Evolutionary conservation across 2,113 vertebrate genomes (phyloP), one percentile per base, ranked within the genome.

Genomic region (Colius striatus): DNA sequence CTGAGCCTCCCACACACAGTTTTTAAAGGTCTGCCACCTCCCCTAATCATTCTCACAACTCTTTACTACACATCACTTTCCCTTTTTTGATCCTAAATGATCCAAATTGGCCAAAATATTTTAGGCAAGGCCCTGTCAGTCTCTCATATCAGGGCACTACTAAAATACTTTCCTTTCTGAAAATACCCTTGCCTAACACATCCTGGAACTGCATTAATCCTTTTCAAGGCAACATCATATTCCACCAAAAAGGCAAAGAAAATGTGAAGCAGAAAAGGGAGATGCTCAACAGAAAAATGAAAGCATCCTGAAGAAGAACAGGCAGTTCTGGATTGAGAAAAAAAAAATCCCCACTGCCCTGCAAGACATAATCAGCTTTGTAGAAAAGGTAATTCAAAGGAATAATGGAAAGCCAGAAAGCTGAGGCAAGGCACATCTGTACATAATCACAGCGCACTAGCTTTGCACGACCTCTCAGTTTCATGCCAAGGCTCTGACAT

Each of bases 321-420:
- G 79, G 70, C 25, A 67, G 16, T 87, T 84, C 81, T 82, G 51
- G 29, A 86, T 32, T 65, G 30, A 90, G 26, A 67, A 60, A 12
- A 38, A 36, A 13, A 2, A 2, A n/a, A 27, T 2, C 7, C 6
- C 2, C 13, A 47, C 25, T 65, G 26, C 74, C 63, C 36, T 93
- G 60, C n/a, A 77, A 90, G 88, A 92, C 79, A 81, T 94, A 76
- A 94, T 94, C 88, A 93, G 72, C 75, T 92, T 65, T 88, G 88
- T 51, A 94, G 79, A 60, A 92, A 95, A 94, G 88, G 72, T 94
- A 83, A 92, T 94, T 92, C 75, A 84, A 84, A 90, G 85, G 67
- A 74, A 94, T 90, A 90, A 94, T 63, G 43, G 79, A 38, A 90
- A 90, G 75, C 47, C 88, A 88, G 92, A 86, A 90, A 90, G 63